These are phyloP conservation scores for Oikopleura albicans DNA, from an alignment of 23 tunicate species.

Conservation along the genomic window DNA sequence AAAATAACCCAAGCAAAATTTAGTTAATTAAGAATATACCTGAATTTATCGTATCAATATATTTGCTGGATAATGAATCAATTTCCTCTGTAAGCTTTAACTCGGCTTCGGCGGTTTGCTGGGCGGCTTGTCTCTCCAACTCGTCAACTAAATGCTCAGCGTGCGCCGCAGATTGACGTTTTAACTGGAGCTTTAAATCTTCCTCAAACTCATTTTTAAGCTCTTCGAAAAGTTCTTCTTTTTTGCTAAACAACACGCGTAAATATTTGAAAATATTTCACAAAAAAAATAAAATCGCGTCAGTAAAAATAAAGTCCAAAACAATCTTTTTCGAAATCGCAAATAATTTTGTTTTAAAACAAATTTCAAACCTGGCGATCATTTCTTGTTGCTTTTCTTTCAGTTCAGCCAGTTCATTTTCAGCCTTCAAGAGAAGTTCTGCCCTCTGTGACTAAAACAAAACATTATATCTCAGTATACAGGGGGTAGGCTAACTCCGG, in stretches of 20 bases:
- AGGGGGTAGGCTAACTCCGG: no score
- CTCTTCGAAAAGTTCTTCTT: conserved; percentile 19
- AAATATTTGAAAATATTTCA: conserved; percentile 6
- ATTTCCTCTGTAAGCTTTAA: no score
- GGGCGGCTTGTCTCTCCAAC: conserved; percentile 32
- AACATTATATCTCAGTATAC: no score
- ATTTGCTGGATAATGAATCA: no score
- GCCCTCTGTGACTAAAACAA: not conserved
- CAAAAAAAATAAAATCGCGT: not conserved
- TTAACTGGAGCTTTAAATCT: conserved; percentile 34
- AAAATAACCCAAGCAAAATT: no score
- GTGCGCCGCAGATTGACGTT: conserved; percentile 58
- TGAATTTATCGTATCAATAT: no score
- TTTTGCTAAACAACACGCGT: not conserved
- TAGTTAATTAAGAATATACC: no score
- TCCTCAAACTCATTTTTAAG: conserved; percentile 24
- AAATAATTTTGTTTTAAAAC: conserved; percentile 5
- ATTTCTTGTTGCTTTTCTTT: not conserved
- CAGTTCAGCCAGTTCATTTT: not conserved
- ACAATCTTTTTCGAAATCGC: not conserved
- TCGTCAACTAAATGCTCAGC: conserved; percentile 63
- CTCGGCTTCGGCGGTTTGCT: conserved; percentile 23
- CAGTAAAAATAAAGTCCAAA: not conserved
- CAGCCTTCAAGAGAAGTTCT: not conserved
- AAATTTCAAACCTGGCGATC: not conserved